phyloP scores from a whole-genome alignment of 2,888 invertebrate species.

The Meliscaeva auricollis region DNA sequence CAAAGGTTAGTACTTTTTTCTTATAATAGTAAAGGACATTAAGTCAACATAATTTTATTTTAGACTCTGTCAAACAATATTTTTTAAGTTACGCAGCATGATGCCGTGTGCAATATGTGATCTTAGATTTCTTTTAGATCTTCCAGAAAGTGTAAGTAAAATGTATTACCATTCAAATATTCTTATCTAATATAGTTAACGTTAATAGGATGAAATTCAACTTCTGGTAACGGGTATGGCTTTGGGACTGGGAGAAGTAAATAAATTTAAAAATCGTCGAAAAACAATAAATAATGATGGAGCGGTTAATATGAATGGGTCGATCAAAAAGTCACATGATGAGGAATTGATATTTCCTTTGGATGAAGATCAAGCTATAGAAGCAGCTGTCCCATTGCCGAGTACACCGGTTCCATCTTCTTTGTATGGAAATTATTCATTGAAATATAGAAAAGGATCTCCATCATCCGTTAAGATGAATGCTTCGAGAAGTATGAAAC shows the following conservation, averaged over 20 bases:
- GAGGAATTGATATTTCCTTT: slow-evolving; percentile 93
- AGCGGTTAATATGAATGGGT: slow-evolving; percentile 65
- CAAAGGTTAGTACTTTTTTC: slow-evolving; percentile 80
- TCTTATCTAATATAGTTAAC: slow-evolving; percentile 23
- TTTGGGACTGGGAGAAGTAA: slow-evolving; percentile 88
- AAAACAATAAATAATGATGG: slow-evolving; percentile 79
- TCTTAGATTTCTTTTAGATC: slow-evolving; percentile 91
- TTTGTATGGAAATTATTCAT: slow-evolving; percentile 82
- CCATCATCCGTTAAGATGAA: slow-evolving; percentile 84
- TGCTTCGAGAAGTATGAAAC: slow-evolving; percentile 68
- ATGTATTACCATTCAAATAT: background rate
- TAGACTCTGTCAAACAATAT: slow-evolving; percentile 89
- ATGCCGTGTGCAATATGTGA: slow-evolving; percentile 94
- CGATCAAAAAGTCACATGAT: slow-evolving; percentile 83
- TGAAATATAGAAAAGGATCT: slow-evolving; percentile 85
- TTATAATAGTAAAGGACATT: background rate
- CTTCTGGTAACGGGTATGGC: slow-evolving; percentile 91
- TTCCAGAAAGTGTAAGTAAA: slow-evolving; percentile 90
- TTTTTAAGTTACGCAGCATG: slow-evolving; percentile 95
- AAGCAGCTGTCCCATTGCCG: slow-evolving; percentile 80
- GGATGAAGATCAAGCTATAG: slow-evolving; percentile 89
- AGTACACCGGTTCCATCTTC: slow-evolving; percentile 78
- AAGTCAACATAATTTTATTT: no score
- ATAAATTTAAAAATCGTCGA: slow-evolving; percentile 85
- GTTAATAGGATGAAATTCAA: slow-evolving; percentile 87